phyloP scores from a whole-genome alignment of 1,140 invertebrate species.

The Heliconius nattereri region DNA sequence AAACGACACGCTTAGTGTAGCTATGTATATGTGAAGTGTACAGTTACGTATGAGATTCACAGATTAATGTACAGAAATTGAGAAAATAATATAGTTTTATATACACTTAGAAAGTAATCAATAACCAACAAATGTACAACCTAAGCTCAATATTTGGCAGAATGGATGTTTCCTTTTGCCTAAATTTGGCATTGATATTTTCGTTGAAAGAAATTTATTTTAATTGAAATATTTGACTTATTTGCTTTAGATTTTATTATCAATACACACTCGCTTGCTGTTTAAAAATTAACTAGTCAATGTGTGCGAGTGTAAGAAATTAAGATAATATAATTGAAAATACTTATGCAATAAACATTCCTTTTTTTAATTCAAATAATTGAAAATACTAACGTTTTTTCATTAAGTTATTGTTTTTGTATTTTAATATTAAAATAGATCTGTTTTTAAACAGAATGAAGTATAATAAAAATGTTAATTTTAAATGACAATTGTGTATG shows the following conservation, averaged over 20 bases:
- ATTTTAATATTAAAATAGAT: background rate
- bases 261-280: conserved; percentile 40
- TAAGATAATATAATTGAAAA: conserved; percentile 22
- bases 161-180: background rate
- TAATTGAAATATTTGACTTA: background rate
- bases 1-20: conserved; percentile 24
- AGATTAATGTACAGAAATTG: conserved; percentile 64
- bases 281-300: conserved; percentile 58
- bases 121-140: conserved; percentile 12
- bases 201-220: background rate
- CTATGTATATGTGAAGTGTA: conserved; percentile 62
- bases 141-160: background rate
- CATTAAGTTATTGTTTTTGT: conserved; percentile 7
- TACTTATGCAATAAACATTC: conserved; percentile 48
- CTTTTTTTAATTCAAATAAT: conserved; percentile 24
- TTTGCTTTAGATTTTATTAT: background rate
- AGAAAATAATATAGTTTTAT: conserved; percentile 33
- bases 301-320: conserved; percentile 40
- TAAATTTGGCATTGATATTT: background rate
- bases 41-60: conserved; percentile 80
- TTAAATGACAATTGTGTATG: conserved; percentile 33
- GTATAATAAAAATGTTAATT: conserved; percentile 2
- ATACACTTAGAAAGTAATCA: conserved; percentile 17
- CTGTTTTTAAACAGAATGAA: background rate
- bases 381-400: conserved; percentile 12